Percentiles rank a stretch among this genome's conserved stretches.
Evolutionary conservation across 2,113 vertebrate genomes (phyloP).

Genomic region (Struthio camelus): DNA sequence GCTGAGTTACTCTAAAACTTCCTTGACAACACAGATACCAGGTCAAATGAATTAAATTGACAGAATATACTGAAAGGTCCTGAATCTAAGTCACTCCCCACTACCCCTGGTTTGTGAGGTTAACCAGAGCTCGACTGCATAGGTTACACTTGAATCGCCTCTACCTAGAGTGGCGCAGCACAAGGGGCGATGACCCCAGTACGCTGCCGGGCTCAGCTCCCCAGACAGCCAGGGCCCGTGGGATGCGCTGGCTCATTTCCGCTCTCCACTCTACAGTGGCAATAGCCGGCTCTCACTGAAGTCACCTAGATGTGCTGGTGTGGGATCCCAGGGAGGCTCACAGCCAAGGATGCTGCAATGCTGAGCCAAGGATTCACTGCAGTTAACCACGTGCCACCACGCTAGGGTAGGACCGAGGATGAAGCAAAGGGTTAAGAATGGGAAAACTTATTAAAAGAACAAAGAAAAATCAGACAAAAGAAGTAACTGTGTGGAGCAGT

Average conservation of each 20-base stretch:
- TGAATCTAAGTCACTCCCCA: no score
- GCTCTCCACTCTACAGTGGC: fast-evolving
- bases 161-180: not conserved
- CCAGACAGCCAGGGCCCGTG: not conserved
- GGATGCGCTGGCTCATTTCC: no score
- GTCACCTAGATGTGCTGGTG: no score
- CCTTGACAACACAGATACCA: not conserved
- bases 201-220: not conserved
- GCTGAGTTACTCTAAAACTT: not conserved
- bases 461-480: not conserved
- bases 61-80: not conserved
- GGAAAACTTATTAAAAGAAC: not conserved
- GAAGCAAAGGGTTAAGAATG: not conserved
- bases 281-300: not conserved
- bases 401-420: not conserved
- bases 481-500: fast-evolving
- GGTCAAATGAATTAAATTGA: not conserved
- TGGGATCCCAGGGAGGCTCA: not conserved
- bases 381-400: fast-evolving
- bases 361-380: not conserved
- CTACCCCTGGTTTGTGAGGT: fast-evolving
- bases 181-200: fast-evolving
- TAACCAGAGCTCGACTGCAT: fast-evolving
- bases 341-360: not conserved
- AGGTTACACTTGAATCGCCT: not conserved